phyloP scores from a whole-genome alignment of 1,140 invertebrate species.

The Eupristina koningsbergeri region DNA sequence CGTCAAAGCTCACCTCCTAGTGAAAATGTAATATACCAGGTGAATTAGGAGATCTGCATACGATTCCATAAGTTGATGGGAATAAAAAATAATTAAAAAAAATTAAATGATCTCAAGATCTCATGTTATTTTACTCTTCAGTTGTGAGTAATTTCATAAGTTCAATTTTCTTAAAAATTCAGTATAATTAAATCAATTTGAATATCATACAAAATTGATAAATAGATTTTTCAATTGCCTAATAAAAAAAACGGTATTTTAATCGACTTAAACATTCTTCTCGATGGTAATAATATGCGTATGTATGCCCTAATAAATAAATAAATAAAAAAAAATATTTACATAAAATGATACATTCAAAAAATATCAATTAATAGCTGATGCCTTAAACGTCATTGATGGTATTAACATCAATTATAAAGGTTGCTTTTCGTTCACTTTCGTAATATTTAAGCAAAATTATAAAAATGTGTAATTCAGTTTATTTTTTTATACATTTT shows the following conservation, averaged over 20 bases:
- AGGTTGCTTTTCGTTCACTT: no score
- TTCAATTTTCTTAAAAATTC: not conserved
- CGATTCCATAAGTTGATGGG: not conserved
- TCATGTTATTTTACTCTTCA: not conserved
- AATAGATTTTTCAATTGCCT: not conserved
- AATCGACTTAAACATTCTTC: not conserved
- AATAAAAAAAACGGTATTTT: not conserved
- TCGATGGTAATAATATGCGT: no score
- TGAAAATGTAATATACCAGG: not conserved
- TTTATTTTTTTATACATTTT: no score
- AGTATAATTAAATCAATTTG: not conserved
- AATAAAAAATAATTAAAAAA: no score
- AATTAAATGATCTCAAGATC: not conserved
- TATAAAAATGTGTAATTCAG: no score
- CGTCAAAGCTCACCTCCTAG: slow-evolving; percentile 56
- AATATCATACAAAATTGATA: not conserved
- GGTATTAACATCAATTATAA: no score
- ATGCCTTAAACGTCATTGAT: no score
- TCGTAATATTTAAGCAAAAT: no score
- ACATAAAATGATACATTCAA: no score
- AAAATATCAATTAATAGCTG: no score
- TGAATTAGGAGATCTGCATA: not conserved
- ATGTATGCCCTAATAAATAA: no score
- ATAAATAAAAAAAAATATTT: no score
- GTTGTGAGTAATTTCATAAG: not conserved